Evolutionary conservation across 2,113 vertebrate genomes (phyloP), one percentile per base, ranked within the genome.

Genomic region (Tonatia bakeri): DNA sequence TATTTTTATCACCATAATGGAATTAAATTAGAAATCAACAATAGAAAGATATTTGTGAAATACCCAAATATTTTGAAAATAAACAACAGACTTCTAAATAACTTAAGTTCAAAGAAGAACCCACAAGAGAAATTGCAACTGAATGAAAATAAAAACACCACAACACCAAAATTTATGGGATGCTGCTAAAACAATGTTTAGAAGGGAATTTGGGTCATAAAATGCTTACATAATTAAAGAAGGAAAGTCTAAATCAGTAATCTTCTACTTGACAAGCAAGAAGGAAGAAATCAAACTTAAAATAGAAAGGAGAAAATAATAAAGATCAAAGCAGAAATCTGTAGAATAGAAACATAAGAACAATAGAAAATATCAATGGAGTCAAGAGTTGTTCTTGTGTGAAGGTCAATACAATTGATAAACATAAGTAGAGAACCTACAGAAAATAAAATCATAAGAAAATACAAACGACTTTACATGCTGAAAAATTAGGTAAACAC

Each of bases 11-110:
- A 40, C 92, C 33, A 59, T 52, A 40, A 80, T 45, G 28, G 33
- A 72, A 89, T 73, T 84, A 88, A 87, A 70, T 59, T 47, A 72
- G 43, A 94, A 91, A 52, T 54, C 33, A 70, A 61, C 40, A 43
- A 40, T 50, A 70, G 43, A 50, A 94, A 82, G 1, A 24, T 70
- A 70, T 64, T 64, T n/a, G 22, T 22, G 40, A 90, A 67, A 45
- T 91, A 14, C 50, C 19, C 24, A 84, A 77, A 96, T 77, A 61
- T 84, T 94, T 91, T 13, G 36, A 40, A 90, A 65, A 81, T 93
- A 81, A 84, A 61, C 38, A 43, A 72, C 16, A n/a, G 45, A 40
- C 6, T 15, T 94, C 52, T 84, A 50, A 79, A 72, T 79, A 96
- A 80, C 64, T 24, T 7, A 69, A 26, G 7, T 61, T 69, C 7